These are phyloP conservation scores for Flexamia atlantica DNA, from an alignment of 2,888 invertebrate genomes.

Conservation along the genomic window DNA sequence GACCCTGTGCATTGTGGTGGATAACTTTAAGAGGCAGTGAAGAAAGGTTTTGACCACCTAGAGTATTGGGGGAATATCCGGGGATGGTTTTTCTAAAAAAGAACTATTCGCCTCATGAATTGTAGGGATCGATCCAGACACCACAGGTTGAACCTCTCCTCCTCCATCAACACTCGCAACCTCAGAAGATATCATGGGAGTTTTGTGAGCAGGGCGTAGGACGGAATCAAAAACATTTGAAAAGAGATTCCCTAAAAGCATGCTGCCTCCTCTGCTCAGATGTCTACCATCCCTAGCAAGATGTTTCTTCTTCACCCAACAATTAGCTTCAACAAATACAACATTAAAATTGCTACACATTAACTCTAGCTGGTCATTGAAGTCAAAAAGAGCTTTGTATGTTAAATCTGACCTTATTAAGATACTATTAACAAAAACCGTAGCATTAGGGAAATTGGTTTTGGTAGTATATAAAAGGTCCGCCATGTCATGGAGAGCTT, in stretches of 20 bases:
- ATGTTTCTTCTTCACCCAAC: slow-evolving; percentile 1
- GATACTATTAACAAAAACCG: background rate
- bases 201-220: too few species aligned
- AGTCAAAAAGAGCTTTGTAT: slow-evolving; percentile 37
- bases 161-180: too few species aligned
- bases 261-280: background rate
- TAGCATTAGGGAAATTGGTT: slow-evolving; percentile 16
- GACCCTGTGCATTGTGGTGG: too few species aligned
- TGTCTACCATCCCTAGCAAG: slow-evolving; percentile 23
- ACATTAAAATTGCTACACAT: slow-evolving; percentile 34
- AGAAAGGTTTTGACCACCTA: slow-evolving; percentile 65
- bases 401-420: slow-evolving; percentile 19
- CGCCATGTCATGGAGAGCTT: slow-evolving; percentile 35
- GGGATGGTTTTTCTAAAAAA: too few species aligned
- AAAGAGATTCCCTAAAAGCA: background rate
- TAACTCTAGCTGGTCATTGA: background rate
- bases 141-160: too few species aligned
- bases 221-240: background rate
- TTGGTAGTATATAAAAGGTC: slow-evolving; percentile 23
- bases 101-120: too few species aligned
- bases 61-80: slow-evolving; percentile 59
- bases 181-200: too few species aligned
- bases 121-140: too few species aligned
- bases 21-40: too few species aligned
- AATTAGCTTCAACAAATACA: slow-evolving; percentile 18